Evolutionary conservation across 2,797 vertebrate genomes (phyloP).

Genomic region (Lemur catta): DNA sequence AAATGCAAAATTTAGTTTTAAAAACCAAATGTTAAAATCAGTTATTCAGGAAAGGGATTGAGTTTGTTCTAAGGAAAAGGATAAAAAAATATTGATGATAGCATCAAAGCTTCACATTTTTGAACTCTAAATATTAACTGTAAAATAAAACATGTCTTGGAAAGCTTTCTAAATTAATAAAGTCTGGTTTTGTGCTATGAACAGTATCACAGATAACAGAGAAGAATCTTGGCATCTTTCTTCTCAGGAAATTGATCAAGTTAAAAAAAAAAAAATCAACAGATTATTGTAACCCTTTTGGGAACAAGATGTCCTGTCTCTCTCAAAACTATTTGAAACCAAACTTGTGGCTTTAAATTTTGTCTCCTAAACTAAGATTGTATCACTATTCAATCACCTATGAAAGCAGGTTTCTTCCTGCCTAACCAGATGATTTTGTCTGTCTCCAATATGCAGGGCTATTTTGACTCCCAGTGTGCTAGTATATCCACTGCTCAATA

Average conservation of each 20-base stretch:
- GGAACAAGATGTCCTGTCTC: not conserved
- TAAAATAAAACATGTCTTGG: slow-evolving; percentile 22
- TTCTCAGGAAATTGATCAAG: slow-evolving; percentile 29
- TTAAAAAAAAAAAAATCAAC: not conserved
- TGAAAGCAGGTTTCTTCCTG: not conserved
- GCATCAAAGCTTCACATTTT: not conserved
- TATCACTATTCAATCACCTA: not conserved
- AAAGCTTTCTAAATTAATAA: slow-evolving; percentile 27
- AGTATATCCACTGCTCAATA: not conserved
- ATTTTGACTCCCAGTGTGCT: not conserved
- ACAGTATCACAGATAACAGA: not conserved
- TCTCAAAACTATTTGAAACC: not conserved
- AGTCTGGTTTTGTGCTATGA: not conserved
- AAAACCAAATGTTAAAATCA: slow-evolving; percentile 4
- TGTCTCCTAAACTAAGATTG: not conserved
- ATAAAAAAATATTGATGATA: not conserved
- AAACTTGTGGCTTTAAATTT: not conserved
- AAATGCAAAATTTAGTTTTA: not conserved
- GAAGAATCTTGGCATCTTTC: not conserved
- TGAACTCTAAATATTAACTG: slow-evolving; percentile 3
- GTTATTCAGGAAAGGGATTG: not conserved
- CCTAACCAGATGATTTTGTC: not conserved
- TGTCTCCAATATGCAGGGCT: not conserved
- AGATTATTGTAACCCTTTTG: not conserved
- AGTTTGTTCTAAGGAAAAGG: not conserved